Conservation (phyloP, 2,888 invertebrate genomes). For the Diaphora mendica region DNA sequence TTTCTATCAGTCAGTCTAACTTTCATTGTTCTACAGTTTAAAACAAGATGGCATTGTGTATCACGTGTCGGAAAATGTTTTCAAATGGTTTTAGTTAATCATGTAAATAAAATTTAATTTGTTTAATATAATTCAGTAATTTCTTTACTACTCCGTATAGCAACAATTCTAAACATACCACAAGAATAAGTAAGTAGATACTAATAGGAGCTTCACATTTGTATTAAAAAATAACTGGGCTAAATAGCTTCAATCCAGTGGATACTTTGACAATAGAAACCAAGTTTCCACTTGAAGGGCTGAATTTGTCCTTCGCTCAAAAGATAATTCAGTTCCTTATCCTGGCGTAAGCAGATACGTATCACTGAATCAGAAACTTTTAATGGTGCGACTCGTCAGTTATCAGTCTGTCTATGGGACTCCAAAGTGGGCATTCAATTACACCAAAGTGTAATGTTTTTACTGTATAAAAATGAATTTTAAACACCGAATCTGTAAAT, state of each 20-base stretch:
- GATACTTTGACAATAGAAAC: slow-evolving; percentile 2
- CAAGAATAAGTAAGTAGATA: neutral
- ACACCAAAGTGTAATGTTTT: slow-evolving; percentile 49
- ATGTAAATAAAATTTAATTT: neutral
- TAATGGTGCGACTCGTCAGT: slow-evolving; percentile 70
- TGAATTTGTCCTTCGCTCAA: slow-evolving; percentile 26
- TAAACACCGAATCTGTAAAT: neutral
- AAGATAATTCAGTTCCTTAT: slow-evolving; percentile 42
- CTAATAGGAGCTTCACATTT: neutral
- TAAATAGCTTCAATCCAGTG: neutral
- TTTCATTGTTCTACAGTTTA: too few relatives aligned
- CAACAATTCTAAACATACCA: neutral
- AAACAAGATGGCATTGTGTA: too few relatives aligned
- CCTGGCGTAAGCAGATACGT: slow-evolving; percentile 45
- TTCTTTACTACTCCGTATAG: neutral
- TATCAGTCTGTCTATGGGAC: slow-evolving; percentile 54
- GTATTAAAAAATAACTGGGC: neutral
- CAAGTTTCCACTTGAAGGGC: slow-evolving; percentile 13
- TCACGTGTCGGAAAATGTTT: too few relatives aligned
- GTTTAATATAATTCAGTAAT: neutral
- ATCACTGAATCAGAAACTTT: slow-evolving; percentile 74
- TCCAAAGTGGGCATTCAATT: slow-evolving; percentile 45
- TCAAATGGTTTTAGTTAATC: too few relatives aligned
- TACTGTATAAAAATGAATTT: neutral
- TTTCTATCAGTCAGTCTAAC: too few relatives aligned